Evolutionary conservation across 2,888 invertebrate genomes (phyloP), one percentile per base, ranked within the genome.

Genomic region (Dusona sp.): DNA sequence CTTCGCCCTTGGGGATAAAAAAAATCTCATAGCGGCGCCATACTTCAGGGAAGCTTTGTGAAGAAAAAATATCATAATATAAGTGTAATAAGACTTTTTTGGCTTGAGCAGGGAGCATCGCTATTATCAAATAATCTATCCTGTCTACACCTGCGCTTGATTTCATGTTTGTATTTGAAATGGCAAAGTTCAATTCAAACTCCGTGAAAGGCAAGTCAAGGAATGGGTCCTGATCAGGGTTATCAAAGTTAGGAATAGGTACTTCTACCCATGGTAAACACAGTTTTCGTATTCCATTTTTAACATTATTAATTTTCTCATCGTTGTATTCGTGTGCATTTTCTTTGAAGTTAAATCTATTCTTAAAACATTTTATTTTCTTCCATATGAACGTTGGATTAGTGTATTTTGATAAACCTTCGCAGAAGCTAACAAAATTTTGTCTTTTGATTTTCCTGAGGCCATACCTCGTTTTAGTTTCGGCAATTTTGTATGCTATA

Each of bases 351-450:
- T 70, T 81, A 51, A 75, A 81, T 25, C 74, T 80, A 67, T 81
- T 84, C 57, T 80, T 84, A 8, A 84, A 80, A 22, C 75, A 67
- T 75, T 75, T 84, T 0, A 80, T n/a, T 36, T 74, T 84, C 9
- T 38, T 64, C 77, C 81, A 81, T 25, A 81, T 13, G 82, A 67
- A 84, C 6, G 45, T 29, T 3, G 80, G 54, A 25, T 51, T 79
- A 4, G 74, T 74, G 29, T 80, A n/a, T 33, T 67, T 81, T 29
- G 73, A 70, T 25, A 79, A 45, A 22, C 29, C 51, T 8, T 57
- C 75, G 11, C 73, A 79, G 13, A 79, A 84, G 13, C n/a, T 33
- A 22, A 65, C 33, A 22, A 75, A 84, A 16, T 36, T 42, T 13
- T 84, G 81, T 57, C 29, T 51, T 48, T 84, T 84, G 4, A 67